These are phyloP conservation scores for Alethe castanea DNA, from an alignment of 2,113 vertebrate genomes.

Conservation along the genomic window DNA sequence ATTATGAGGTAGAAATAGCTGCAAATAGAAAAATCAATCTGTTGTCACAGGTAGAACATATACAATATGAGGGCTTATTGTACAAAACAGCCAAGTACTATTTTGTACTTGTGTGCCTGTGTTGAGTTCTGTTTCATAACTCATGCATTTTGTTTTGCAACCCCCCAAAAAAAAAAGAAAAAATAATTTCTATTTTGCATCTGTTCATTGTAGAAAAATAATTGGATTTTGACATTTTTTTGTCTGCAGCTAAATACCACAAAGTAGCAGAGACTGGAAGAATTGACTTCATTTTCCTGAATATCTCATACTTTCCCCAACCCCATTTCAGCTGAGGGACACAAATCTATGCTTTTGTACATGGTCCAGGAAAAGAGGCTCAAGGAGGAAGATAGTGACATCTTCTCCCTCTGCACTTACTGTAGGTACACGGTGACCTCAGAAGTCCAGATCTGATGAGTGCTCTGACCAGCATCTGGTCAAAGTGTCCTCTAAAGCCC, in stretches of 20 bases:
- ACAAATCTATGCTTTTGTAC: background rate
- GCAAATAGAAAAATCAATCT: background rate
- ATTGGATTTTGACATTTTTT: background rate
- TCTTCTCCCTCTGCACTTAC: background rate
- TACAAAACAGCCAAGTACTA: background rate
- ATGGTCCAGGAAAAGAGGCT: background rate
- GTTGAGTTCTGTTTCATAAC: background rate
- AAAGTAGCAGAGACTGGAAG: background rate
- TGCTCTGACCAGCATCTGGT: background rate
- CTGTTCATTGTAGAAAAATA: background rate
- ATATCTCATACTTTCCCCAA: background rate
- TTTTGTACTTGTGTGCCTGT: background rate
- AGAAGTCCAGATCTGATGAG: background rate
- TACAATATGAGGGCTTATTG: background rate
- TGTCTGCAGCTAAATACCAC: background rate
- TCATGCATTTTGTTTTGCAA: background rate
- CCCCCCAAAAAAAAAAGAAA: background rate
- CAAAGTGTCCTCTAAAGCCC: rapidly evolving
- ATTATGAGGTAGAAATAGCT: background rate
- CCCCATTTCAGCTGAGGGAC: background rate
- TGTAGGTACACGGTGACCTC: background rate
- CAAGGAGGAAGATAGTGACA: background rate
- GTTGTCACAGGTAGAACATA: background rate
- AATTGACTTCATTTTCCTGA: background rate
- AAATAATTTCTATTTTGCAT: background rate